Evolutionary conservation across 92 coral and sea anemone species (phyloP), one percentile per base, ranked within the genome.

Genomic region (Palythoa grandiflora): DNA sequence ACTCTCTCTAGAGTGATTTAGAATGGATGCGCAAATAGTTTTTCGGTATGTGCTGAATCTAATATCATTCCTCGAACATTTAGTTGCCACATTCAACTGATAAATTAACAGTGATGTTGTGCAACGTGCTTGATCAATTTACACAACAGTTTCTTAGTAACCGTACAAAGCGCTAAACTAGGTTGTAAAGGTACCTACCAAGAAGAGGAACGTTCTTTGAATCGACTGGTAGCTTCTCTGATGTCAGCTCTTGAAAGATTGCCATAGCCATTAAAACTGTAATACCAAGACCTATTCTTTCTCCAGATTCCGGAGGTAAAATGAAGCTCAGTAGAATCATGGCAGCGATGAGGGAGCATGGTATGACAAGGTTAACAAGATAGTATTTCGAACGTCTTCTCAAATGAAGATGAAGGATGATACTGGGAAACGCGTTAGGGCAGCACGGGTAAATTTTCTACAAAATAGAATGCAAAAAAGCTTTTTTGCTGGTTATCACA

Each of bases 201-300:
- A 94, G 80, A 21, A 94, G 80, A 14, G 98, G 98, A 21, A 93
- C 89, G 84, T 89, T 90, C 14, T 70, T 51, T 2, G 98, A 94
- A 59, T 93, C 98, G 47, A 93, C 95, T 14, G 98, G 98, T 17
- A 94, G 85, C 75, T 94, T 94, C 83, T 60, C 92, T 35, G 98
- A 94, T 48, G 98, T 94, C 71, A 94, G 88, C 75, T 94, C 98
- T 86, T 94, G 98, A 86, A 94, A 94, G 80, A 94, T 94, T 7
- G 98, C 98, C 98, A 94, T 94, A 13, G 98, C 98, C 98, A 94
- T 94, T 36, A 94, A 84, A 35, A 94, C 98, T 9, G 98, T 94
- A 17, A 94, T 94, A 0, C 98, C 98, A 38, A 94, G 91, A 12
- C 98, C 92, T 35, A 94, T 93, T 47, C 98, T 83, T 80, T 94